Evolutionary conservation across 2,113 vertebrate genomes (phyloP), one percentile per base, ranked within the genome.

Genomic region (Ibidorhyncha struthersii): DNA sequence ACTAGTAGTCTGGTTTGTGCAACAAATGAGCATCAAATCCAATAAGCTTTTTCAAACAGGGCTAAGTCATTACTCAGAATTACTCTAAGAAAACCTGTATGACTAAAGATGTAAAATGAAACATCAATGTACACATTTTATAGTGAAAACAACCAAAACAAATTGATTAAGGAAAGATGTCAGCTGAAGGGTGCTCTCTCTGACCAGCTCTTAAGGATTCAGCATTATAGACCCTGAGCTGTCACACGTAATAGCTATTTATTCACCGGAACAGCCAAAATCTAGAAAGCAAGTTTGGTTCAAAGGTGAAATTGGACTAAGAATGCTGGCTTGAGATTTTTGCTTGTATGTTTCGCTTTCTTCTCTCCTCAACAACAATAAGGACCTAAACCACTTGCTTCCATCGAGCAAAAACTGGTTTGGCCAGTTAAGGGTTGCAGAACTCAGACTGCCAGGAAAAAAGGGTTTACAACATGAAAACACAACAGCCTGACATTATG

Each of bases 21-120:
- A 80, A 50, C 34, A 89, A 96, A 77, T 23, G 30, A 95, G 62
- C 86, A 93, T 80, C 89, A 93, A 91, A 91, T 89, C 82, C 78
- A 85, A 80, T 62, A n/a, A 97, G 43, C 41, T 82, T 79, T 89
- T 58, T 62, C 82, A 66, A 88, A 93, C 23, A 90, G 29, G 16
- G 30, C 14, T 69, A 82, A 82, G 36, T 65, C 91, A 52, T 62
- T 71, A 82, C 47, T 63, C 29, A 78, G 45, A 89, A 85, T 70
- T 83, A 91, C 23, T 69, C 32, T 27, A 81, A 71, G n/a, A 86
- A 93, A 65, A 86, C 26, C 16, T 26, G 30, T 67, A 82, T 29
- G 16, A 96, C 71, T 87, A 58, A 66, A 81, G 40, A 77, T 5
- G 41, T 15, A 52, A 82, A 90, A 61, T 12, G 3, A 93, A 95